Conservation (phyloP, 2,113 vertebrate species). For the zebrafish (Danio rerio) region DNA sequence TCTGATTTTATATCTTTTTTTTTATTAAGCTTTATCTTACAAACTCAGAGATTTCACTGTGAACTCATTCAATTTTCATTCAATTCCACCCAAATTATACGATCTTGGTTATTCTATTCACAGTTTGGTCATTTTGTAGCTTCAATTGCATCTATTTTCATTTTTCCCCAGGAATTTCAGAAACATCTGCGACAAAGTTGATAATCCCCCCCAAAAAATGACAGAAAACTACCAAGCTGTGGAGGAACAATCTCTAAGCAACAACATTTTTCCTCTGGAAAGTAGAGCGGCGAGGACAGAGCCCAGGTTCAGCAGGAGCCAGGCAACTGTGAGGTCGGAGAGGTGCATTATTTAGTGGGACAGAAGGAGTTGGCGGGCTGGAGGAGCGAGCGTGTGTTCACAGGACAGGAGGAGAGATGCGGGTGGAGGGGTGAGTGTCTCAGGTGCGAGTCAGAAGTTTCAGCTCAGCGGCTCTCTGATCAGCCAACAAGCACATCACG, state of each 20-base stretch:
- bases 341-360: conserved; percentile 28
- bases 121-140: not conserved
- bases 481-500: conserved; percentile 48
- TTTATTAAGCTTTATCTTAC: too few species aligned
- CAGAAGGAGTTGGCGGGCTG: conserved; percentile 21
- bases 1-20: not conserved
- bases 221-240: not conserved
- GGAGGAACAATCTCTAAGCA: not conserved
- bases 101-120: not conserved
- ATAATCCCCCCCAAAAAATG: not conserved
- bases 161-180: not conserved
- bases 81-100: not conserved
- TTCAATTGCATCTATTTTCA: not conserved
- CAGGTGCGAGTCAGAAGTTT: conserved; percentile 44
- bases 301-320: not conserved
- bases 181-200: not conserved
- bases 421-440: conserved; percentile 36
- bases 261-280: conserved; percentile 15
- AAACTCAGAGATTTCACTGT: not conserved
- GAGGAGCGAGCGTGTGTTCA: conserved; percentile 26
- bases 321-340: conserved; percentile 7
- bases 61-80: not conserved
- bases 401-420: conserved; percentile 29
- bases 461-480: conserved; percentile 44
- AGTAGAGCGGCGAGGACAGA: not conserved